These are phyloP conservation scores for Crax fasciolata DNA, from an alignment of 2,797 vertebrate genomes.

Conservation along the genomic window DNA sequence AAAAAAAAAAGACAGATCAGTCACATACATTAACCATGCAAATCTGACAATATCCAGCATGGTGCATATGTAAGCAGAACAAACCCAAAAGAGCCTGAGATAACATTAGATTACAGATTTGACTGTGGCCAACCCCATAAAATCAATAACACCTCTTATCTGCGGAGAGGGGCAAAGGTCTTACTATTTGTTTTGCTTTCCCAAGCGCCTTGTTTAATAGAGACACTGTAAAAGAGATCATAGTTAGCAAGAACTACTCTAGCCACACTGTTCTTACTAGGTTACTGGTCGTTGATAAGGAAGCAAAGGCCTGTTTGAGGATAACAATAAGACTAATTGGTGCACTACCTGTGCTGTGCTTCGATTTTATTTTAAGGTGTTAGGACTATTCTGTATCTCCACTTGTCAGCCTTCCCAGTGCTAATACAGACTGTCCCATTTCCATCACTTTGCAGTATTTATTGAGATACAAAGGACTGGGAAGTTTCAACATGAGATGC, in stretches of 20 bases:
- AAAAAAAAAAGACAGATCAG: neutral
- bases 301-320: neutral
- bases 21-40: neutral
- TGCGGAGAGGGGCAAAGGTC: neutral
- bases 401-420: neutral
- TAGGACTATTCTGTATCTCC: neutral
- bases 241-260: neutral
- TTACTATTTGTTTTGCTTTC: neutral
- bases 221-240: neutral
- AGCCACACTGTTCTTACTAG: neutral
- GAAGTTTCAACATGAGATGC: neutral
- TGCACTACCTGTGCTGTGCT: neutral
- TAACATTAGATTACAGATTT: neutral
- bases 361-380: neutral
- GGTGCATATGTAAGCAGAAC: neutral
- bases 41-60: neutral
- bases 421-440: neutral
- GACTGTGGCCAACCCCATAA: neutral
- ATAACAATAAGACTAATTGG: neutral
- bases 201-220: neutral
- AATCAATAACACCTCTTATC: neutral
- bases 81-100: neutral
- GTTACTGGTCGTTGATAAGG: neutral
- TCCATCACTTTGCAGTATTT: neutral
- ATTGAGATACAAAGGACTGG: neutral